Evolutionary conservation across 2,888 invertebrate genomes (phyloP).

Genomic region (Incurvaria masculella): DNA sequence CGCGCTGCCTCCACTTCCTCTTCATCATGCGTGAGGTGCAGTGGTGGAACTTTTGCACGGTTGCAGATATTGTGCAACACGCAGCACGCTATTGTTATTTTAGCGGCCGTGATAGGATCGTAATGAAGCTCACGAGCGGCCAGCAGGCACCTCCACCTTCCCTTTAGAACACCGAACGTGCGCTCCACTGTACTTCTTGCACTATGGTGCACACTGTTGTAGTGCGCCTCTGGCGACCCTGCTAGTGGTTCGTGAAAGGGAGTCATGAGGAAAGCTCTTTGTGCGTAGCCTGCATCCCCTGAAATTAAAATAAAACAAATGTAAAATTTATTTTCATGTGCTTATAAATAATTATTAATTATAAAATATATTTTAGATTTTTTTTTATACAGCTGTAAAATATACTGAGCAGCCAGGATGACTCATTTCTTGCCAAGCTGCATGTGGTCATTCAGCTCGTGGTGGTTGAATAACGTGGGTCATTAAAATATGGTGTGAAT

Average conservation of each 20-base stretch:
- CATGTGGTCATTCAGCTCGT: no score
- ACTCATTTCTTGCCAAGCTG: no score
- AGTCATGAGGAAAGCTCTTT: constrained; percentile 6
- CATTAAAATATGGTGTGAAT: no score
- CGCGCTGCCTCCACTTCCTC: no score
- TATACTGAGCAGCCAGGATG: no score
- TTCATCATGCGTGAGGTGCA: no score
- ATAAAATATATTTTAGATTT: not conserved
- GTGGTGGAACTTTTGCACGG: no score
- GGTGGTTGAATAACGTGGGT: no score
- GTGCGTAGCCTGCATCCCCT: constrained; percentile 5
- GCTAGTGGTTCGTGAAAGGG: constrained; percentile 3
- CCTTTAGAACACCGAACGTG: constrained; percentile 6
- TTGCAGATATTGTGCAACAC: not conserved
- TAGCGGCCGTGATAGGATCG: constrained; percentile 3
- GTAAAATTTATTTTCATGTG: not conserved
- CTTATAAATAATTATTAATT: not conserved
- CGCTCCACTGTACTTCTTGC: constrained; percentile 3
- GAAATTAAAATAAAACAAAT: not conserved
- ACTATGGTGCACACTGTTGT: constrained; percentile 6
- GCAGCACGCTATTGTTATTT: not conserved
- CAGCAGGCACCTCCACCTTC: constrained; percentile 6
- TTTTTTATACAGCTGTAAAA: not conserved
- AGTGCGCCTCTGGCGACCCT: constrained; percentile 3
- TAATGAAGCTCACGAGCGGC: constrained; percentile 4